These are phyloP conservation scores for Brenthis hecate DNA, from an alignment of 2,888 invertebrate species.

Conservation along the genomic window DNA sequence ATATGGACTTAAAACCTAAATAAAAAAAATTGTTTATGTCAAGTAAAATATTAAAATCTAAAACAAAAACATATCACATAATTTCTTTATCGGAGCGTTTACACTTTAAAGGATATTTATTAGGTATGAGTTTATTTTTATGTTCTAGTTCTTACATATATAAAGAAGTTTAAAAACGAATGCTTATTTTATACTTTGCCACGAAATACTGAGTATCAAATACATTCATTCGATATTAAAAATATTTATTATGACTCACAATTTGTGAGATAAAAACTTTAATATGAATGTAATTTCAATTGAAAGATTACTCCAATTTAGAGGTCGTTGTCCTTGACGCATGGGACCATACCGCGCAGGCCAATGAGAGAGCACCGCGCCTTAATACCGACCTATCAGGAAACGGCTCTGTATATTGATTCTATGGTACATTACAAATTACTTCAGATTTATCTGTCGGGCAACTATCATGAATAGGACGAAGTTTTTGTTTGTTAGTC, in stretches of 20 bases:
- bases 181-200: neutral
- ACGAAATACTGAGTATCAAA: slow-evolving; percentile 8
- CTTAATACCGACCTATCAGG: slow-evolving; percentile 57
- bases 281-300: slow-evolving; percentile 53
- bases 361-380: slow-evolving; percentile 60
- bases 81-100: too few species aligned
- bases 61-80: too few species aligned
- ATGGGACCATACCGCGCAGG: slow-evolving; percentile 45
- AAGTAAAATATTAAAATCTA: too few species aligned
- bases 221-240: slow-evolving; percentile 18
- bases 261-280: slow-evolving; percentile 38
- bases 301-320: slow-evolving; percentile 68
- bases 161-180: too few species aligned
- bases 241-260: slow-evolving; percentile 34
- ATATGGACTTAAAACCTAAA: too few species aligned
- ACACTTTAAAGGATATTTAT: too few species aligned
- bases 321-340: slow-evolving; percentile 67
- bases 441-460: neutral
- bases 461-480: too few species aligned
- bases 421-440: slow-evolving; percentile 14
- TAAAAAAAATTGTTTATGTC: too few species aligned
- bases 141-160: too few species aligned
- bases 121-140: too few species aligned
- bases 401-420: slow-evolving; percentile 9
- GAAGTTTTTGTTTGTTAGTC: too few species aligned